Conservation (phyloP, 1,140 invertebrate genomes). For the Pachypeltis micranthus region DNA sequence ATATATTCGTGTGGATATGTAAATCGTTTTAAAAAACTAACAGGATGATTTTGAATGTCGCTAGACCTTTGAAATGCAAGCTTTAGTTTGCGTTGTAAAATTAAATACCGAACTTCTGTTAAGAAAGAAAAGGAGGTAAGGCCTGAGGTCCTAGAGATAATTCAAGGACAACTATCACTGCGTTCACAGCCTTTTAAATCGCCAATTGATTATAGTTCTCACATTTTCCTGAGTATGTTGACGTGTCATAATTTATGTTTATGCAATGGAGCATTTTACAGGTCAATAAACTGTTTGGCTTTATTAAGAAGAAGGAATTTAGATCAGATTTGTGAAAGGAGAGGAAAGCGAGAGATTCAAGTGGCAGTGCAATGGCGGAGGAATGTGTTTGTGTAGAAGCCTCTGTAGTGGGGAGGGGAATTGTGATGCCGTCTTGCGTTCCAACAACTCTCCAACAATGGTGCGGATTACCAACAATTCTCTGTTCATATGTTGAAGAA, state of each 20-base stretch:
- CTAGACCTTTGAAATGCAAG: too few species aligned
- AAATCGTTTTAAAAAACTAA: too few species aligned
- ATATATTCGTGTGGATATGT: too few species aligned
- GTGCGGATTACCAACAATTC: background rate
- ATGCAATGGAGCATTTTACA: background rate
- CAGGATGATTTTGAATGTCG: too few species aligned
- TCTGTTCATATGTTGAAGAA: background rate
- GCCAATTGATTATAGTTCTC: background rate
- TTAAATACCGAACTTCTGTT: too few species aligned
- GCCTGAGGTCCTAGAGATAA: too few species aligned
- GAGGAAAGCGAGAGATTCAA: background rate
- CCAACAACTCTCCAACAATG: background rate
- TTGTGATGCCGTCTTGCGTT: slow-evolving; percentile 4
- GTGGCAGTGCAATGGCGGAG: background rate
- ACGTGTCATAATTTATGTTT: background rate
- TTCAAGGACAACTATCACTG: background rate
- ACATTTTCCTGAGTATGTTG: too few species aligned
- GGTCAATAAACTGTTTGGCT: background rate
- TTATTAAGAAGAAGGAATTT: background rate
- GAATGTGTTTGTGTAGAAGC: slow-evolving; percentile 3
- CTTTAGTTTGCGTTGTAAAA: too few species aligned
- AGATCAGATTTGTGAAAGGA: background rate
- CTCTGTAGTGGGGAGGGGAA: background rate
- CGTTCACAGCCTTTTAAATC: background rate
- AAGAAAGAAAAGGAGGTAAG: too few species aligned